Evolutionary conservation across 1,140 invertebrate species (phyloP).

Genomic region (Ruditapes philippinarum): DNA sequence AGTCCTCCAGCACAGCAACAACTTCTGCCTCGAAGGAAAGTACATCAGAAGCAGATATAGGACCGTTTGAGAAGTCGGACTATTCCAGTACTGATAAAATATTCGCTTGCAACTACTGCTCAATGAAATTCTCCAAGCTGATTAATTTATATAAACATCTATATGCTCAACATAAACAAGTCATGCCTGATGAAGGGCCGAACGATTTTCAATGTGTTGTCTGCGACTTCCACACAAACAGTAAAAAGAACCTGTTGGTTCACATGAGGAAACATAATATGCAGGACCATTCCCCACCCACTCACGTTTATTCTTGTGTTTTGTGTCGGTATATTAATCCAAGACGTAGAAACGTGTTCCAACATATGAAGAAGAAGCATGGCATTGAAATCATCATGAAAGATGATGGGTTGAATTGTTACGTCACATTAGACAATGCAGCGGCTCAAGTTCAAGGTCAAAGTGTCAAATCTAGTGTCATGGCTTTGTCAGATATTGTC

Average conservation of each 20-base stretch:
- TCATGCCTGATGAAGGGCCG: constrained; percentile 76
- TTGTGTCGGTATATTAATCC: constrained; percentile 84
- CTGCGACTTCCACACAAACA: constrained; percentile 83
- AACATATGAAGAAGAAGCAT: constrained; percentile 86
- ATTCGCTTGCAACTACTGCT: constrained; percentile 86
- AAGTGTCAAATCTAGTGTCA: constrained; percentile 61
- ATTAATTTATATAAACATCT: constrained; percentile 86
- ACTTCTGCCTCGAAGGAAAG: too few species aligned
- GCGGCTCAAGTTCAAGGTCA: constrained; percentile 27
- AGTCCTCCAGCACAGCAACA: neutral
- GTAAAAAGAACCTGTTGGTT: constrained; percentile 84
- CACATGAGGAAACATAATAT: constrained; percentile 86
- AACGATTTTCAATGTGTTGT: constrained; percentile 84
- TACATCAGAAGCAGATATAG: neutral
- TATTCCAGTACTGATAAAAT: constrained; percentile 82
- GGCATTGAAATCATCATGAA: constrained; percentile 83
- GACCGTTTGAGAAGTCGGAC: constrained; percentile 74
- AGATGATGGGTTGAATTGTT: constrained; percentile 82
- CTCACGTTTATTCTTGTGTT: constrained; percentile 84
- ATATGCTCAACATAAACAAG: constrained; percentile 82
- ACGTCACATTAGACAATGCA: constrained; percentile 69
- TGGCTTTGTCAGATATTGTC: constrained; percentile 78
- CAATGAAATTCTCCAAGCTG: constrained; percentile 85
- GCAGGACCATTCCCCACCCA: constrained; percentile 81
- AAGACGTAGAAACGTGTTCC: constrained; percentile 82